Percentiles rank a stretch among this genome's conserved stretches.
Evolutionary conservation across 2,797 vertebrate species (phyloP).

Genomic region (Trachops cirrhosus): DNA sequence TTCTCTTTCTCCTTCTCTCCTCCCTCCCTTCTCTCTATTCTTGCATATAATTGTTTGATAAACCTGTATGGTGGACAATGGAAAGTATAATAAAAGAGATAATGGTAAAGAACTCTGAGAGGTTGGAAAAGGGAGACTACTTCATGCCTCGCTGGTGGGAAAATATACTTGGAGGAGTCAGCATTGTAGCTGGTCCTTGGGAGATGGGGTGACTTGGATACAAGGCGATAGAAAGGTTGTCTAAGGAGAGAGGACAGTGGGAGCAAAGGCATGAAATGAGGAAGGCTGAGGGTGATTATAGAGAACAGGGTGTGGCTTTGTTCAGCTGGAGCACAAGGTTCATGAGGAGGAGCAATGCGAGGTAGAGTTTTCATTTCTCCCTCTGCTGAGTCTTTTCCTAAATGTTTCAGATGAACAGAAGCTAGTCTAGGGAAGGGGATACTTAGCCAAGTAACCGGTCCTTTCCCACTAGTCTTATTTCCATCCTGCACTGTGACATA

Average conservation of each 20-base stretch:
- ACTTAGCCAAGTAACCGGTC: slow-evolving; percentile 4
- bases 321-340: slow-evolving; percentile 41
- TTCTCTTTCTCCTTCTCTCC: background rate
- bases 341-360: slow-evolving; percentile 31
- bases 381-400: slow-evolving; percentile 62
- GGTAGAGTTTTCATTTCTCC: slow-evolving; percentile 59
- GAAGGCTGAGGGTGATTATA: slow-evolving; percentile 39
- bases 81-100: background rate
- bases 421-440: slow-evolving; percentile 23
- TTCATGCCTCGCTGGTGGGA: background rate
- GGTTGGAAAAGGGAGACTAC: background rate
- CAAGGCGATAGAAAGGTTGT: slow-evolving; percentile 53
- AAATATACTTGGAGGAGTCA: background rate
- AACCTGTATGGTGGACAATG: slow-evolving; percentile 27
- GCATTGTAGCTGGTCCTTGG: slow-evolving; percentile 26
- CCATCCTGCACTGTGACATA: background rate
- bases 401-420: slow-evolving; percentile 67
- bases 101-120: background rate
- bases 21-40: background rate
- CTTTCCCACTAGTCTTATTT: background rate
- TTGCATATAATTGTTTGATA: background rate
- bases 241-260: slow-evolving; percentile 48
- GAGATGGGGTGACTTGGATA: slow-evolving; percentile 12
- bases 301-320: slow-evolving; percentile 51
- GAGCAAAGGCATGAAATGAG: slow-evolving; percentile 55